Evolutionary conservation across 2,888 invertebrate species (phyloP).

Genomic region (Osmoderma eremita): DNA sequence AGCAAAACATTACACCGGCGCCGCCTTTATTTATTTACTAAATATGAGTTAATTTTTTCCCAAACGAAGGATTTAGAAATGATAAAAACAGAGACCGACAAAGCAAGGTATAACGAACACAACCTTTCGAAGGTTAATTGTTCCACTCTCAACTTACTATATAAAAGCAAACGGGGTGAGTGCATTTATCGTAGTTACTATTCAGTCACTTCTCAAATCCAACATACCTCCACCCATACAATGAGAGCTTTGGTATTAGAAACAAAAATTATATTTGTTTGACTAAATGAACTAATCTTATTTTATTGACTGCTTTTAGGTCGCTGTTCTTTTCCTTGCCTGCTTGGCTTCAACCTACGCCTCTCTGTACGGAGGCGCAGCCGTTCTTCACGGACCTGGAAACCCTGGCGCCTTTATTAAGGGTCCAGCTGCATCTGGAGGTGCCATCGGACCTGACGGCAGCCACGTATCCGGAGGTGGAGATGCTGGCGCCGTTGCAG

Average conservation of each 20-base stretch:
- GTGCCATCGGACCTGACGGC: constrained; percentile 60
- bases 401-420: constrained; percentile 38
- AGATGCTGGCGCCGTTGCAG: constrained; percentile 61
- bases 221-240: constrained; percentile 22
- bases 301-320: constrained; percentile 14
- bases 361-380: constrained; percentile 30
- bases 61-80: constrained; percentile 19
- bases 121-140: constrained; percentile 41
- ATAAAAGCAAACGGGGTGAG: constrained; percentile 42
- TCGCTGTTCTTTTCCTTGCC: constrained; percentile 34
- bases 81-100: constrained; percentile 17
- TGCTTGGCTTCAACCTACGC: constrained; percentile 39
- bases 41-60: constrained; percentile 5
- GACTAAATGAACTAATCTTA: background rate
- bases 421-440: constrained; percentile 34
- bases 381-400: constrained; percentile 39
- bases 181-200: constrained; percentile 21
- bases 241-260: constrained; percentile 42
- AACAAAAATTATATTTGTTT: background rate
- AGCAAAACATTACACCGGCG: no score
- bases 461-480: constrained; percentile 63
- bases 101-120: constrained; percentile 14
- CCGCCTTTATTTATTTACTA: no score
- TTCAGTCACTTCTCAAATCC: constrained; percentile 15
- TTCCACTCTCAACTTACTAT: constrained; percentile 20